phyloP scores from a whole-genome alignment of 2,797 vertebrate species.

The Alectoris magna region DNA sequence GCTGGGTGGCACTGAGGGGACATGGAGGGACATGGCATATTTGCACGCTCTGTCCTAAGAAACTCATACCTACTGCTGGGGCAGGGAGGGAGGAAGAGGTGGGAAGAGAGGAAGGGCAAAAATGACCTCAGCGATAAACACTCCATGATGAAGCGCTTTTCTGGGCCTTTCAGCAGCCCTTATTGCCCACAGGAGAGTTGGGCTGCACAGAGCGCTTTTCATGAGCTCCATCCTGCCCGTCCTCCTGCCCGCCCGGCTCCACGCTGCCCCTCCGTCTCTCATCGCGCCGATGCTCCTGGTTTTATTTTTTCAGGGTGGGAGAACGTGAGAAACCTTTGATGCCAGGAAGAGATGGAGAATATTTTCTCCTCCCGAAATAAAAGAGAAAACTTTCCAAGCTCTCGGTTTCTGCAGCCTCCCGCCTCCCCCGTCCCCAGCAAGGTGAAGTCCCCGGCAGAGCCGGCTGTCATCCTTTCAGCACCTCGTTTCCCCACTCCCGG shows the following conservation, averaged over 20 bases:
- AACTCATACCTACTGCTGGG: not conserved
- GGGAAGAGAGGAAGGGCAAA: not conserved
- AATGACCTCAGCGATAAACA: slow-evolving; percentile 33
- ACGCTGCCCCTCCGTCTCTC: not conserved
- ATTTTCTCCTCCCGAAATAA: slow-evolving; percentile 1
- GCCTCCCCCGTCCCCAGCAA: slow-evolving; percentile 27
- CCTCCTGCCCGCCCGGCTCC: not conserved
- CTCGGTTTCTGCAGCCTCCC: not conserved
- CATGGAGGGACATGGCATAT: fast-evolving
- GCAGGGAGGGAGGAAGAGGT: not conserved
- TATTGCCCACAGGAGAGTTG: not conserved
- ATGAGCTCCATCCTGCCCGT: not conserved
- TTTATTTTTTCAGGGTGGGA: not conserved
- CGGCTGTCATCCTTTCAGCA: slow-evolving; percentile 79
- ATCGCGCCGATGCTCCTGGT: not conserved
- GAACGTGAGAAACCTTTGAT: slow-evolving; percentile 32
- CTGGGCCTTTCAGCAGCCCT: slow-evolving; percentile 18
- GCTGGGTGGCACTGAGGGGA: not conserved
- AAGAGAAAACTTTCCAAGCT: not conserved
- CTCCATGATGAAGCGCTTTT: not conserved
- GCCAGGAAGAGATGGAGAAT: not conserved
- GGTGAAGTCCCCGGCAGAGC: slow-evolving; percentile 68
- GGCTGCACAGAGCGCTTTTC: not conserved
- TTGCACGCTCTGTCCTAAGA: fast-evolving
- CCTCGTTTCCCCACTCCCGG: slow-evolving; percentile 69